Percentiles rank a stretch among this genome's conserved stretches.
Evolutionary conservation across 2,797 vertebrate species (phyloP).

Genomic region (Malurus leucopterus): DNA sequence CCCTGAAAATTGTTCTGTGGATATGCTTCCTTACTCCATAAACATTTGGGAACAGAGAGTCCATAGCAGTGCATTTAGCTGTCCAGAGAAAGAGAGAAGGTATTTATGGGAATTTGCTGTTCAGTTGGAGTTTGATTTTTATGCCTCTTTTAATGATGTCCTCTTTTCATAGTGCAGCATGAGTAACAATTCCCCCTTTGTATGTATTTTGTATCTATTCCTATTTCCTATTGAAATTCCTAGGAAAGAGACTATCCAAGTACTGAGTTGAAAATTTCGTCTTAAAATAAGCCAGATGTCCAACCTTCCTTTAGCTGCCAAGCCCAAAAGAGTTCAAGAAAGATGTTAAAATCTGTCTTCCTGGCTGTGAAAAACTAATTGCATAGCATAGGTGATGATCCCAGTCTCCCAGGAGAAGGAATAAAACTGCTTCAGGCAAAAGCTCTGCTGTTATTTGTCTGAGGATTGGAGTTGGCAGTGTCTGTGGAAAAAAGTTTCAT

Average conservation of each 20-base stretch:
- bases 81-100: background rate
- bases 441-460: conserved; percentile 59
- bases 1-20: background rate
- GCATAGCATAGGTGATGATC: conserved; percentile 63
- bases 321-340: conserved; percentile 57
- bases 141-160: conserved; percentile 24
- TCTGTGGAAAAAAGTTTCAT: conserved; percentile 41
- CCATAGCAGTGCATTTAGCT: background rate
- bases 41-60: background rate
- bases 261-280: conserved; percentile 39
- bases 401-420: conserved; percentile 62
- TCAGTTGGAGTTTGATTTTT: conserved; percentile 27
- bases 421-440: conserved; percentile 51
- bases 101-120: conserved; percentile 30
- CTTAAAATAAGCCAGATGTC: conserved; percentile 70
- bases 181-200: conserved; percentile 42
- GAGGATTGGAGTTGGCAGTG: conserved; percentile 43
- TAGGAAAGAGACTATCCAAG: conserved; percentile 56
- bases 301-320: conserved; percentile 57
- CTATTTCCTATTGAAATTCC: conserved; percentile 64
- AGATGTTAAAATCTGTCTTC: conserved; percentile 64
- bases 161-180: background rate
- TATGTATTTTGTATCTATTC: conserved; percentile 58
- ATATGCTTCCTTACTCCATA: background rate
- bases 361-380: conserved; percentile 66